phyloP scores from a whole-genome alignment of 2,888 invertebrate species.

The Dryococelus australis region DNA sequence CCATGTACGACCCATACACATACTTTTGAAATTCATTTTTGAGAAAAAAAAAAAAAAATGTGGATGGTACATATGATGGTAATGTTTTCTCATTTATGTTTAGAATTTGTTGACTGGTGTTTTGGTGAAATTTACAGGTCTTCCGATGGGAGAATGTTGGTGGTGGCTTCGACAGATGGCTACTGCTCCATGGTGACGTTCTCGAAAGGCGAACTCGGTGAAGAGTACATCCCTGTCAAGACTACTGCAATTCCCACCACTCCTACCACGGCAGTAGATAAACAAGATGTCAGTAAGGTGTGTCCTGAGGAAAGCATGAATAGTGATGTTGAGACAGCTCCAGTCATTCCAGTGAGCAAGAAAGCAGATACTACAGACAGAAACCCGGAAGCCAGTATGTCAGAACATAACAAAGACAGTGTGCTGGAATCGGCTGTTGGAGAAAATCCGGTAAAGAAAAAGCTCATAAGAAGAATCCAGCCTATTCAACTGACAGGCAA shows the following conservation, averaged over 20 bases:
- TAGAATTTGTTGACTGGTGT: not conserved
- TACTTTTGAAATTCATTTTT: too few species aligned
- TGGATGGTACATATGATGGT: too few species aligned
- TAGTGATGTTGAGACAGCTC: not conserved
- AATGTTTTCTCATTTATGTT: not conserved
- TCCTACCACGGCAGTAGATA: not conserved
- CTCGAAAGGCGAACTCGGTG: conserved; percentile 74
- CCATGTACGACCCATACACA: too few species aligned
- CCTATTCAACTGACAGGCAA: not conserved
- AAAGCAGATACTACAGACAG: not conserved
- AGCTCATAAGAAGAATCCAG: not conserved
- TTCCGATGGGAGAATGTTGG: conserved; percentile 74
- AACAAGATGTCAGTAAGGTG: not conserved
- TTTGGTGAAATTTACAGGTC: conserved; percentile 64
- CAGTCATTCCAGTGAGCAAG: not conserved
- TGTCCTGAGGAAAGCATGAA: not conserved
- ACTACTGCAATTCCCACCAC: not conserved
- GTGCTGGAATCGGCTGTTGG: not conserved
- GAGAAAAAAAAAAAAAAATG: too few species aligned
- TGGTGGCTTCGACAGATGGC: conserved; percentile 88
- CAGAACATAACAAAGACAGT: not conserved
- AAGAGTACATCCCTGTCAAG: conserved; percentile 57
- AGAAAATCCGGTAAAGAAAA: not conserved
- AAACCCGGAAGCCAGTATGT: not conserved
- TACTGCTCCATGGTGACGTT: conserved; percentile 88